These are phyloP conservation scores for Pantherophis guttatus DNA, from an alignment of 2,113 vertebrate species.

Conservation along the genomic window DNA sequence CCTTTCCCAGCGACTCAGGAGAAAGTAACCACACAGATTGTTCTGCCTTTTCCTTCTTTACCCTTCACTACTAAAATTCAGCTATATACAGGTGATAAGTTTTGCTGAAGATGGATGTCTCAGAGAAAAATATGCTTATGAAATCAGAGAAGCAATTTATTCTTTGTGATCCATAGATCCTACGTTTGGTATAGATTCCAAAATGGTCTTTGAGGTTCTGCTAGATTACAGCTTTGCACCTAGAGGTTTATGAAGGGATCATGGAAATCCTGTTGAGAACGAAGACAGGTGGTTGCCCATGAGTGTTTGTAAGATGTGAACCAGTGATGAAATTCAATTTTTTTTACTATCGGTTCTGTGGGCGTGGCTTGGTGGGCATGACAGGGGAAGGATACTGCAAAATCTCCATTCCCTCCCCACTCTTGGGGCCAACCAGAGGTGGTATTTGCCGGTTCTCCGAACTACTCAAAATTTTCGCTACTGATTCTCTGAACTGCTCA, in stretches of 20 bases:
- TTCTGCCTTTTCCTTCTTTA: background rate
- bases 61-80: background rate
- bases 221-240: background rate
- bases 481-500: too few relatives aligned
- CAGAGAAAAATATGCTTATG: background rate
- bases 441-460: too few relatives aligned
- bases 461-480: too few relatives aligned
- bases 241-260: background rate
- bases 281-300: too few relatives aligned
- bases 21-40: background rate
- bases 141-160: background rate
- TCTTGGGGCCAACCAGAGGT: too few relatives aligned
- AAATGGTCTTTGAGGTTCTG: background rate
- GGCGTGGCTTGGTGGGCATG: too few relatives aligned
- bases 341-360: too few relatives aligned
- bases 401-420: too few relatives aligned
- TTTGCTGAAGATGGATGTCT: background rate
- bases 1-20: background rate
- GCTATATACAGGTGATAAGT: background rate
- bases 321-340: too few relatives aligned
- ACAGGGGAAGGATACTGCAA: too few relatives aligned
- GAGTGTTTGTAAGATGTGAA: background rate
- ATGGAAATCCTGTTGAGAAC: background rate
- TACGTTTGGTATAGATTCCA: background rate
- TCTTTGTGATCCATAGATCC: background rate